Evolutionary conservation across 1,140 invertebrate species (phyloP).

Genomic region (Pseudomyrmex dendroicus): DNA sequence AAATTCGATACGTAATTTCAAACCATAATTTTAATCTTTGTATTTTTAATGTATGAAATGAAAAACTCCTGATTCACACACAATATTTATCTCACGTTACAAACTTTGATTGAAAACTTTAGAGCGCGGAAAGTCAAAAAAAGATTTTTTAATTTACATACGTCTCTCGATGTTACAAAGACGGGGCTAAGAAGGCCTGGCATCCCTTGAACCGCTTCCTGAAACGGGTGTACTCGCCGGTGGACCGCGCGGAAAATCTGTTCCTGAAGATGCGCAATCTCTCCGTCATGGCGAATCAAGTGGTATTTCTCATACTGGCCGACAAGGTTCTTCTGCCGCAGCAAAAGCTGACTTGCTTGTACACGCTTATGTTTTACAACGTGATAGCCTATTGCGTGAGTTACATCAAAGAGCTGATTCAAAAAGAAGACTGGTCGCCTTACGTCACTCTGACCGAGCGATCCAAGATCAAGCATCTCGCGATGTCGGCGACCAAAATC

Average conservation of each 20-base stretch:
- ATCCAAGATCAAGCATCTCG: conserved; percentile 90
- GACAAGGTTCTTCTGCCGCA: conserved; percentile 88
- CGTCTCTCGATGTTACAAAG: conserved; percentile 78
- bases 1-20: background rate
- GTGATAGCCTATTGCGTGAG: conserved; percentile 91
- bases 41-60: background rate
- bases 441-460: conserved; percentile 90
- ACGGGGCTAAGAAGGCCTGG: conserved; percentile 82
- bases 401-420: conserved; percentile 90
- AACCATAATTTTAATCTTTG: conserved; percentile 6
- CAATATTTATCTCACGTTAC: background rate
- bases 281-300: conserved; percentile 88
- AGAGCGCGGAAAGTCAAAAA: background rate
- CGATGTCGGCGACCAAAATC: conserved; percentile 93
- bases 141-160: background rate
- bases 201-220: conserved; percentile 83
- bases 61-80: background rate
- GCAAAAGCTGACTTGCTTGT: conserved; percentile 89
- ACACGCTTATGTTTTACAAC: conserved; percentile 93
- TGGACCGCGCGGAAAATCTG: conserved; percentile 87
- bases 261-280: conserved; percentile 89
- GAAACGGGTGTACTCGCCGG: conserved; percentile 85
- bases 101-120: too few species aligned
- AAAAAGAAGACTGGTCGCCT: conserved; percentile 91
- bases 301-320: conserved; percentile 90